Percentiles rank a stretch among this genome's conserved stretches.
Conservation (phyloP, 2,888 invertebrate species). For the Euplagia quadripunctaria region DNA sequence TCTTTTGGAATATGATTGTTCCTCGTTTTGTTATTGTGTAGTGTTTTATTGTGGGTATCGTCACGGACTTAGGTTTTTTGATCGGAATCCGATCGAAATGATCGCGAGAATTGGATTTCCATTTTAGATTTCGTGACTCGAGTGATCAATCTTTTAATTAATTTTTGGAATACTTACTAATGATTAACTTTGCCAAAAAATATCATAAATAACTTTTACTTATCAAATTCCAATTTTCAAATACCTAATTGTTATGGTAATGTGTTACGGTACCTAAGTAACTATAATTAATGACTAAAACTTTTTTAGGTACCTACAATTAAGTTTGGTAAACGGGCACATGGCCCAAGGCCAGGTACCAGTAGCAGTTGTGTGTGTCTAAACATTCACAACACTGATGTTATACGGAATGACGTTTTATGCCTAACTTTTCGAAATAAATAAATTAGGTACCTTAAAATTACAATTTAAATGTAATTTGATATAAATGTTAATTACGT, state of each 20-base stretch:
- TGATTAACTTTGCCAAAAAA: slow-evolving; percentile 41
- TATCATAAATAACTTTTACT: slow-evolving; percentile 45
- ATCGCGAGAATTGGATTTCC: slow-evolving; percentile 86
- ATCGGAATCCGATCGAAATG: slow-evolving; percentile 84
- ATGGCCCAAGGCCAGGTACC: not conserved
- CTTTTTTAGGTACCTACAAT: not conserved
- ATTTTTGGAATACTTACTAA: slow-evolving; percentile 43
- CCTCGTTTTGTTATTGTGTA: slow-evolving; percentile 84
- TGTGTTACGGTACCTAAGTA: not conserved
- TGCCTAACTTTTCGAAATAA: too few species aligned
- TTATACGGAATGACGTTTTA: too few species aligned
- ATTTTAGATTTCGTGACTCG: slow-evolving; percentile 79
- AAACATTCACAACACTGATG: too few species aligned
- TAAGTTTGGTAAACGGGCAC: not conserved
- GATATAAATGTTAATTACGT: too few species aligned
- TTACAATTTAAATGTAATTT: too few species aligned
- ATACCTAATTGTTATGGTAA: slow-evolving; percentile 4
- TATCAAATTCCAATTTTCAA: slow-evolving; percentile 27
- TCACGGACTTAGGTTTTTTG: slow-evolving; percentile 84
- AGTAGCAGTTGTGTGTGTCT: too few species aligned
- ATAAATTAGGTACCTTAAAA: too few species aligned
- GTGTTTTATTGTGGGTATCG: slow-evolving; percentile 84
- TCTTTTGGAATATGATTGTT: slow-evolving; percentile 86
- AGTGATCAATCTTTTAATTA: slow-evolving; percentile 78
- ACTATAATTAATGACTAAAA: not conserved